These are phyloP conservation scores for Delia radicum DNA, from an alignment of 1,140 invertebrate species.

Conservation along the genomic window DNA sequence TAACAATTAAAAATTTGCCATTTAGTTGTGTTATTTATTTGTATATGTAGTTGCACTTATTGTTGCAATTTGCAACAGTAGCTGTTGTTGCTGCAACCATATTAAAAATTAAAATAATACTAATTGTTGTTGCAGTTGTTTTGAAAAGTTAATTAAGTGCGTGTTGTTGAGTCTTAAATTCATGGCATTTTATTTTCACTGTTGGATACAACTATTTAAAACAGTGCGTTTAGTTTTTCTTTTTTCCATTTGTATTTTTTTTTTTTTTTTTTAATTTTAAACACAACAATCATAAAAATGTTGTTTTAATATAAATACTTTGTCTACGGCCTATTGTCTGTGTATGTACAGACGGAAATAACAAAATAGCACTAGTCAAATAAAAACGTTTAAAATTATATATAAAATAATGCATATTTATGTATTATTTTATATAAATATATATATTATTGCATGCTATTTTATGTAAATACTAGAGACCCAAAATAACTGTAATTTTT, in stretches of 20 bases:
- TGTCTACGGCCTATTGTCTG: background rate
- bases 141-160: background rate
- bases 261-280: background rate
- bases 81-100: background rate
- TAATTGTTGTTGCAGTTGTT: background rate
- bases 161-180: background rate
- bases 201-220: background rate
- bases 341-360: too few species aligned
- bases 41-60: background rate
- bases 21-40: conserved; percentile 2
- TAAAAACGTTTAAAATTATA: too few species aligned
- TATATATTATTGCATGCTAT: too few species aligned
- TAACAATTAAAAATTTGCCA: conserved; percentile 1
- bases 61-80: background rate
- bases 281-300: background rate
- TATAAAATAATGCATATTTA: too few species aligned
- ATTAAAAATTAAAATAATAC: background rate
- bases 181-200: background rate
- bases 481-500: too few species aligned
- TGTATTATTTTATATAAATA: too few species aligned
- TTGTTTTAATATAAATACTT: background rate
- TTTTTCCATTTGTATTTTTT: too few species aligned
- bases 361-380: too few species aligned
- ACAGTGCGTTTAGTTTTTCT: background rate
- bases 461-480: too few species aligned